Base-by-base conservation (phyloP, 2,797 vertebrate genomes). In the Lacerta viridis region DNA sequence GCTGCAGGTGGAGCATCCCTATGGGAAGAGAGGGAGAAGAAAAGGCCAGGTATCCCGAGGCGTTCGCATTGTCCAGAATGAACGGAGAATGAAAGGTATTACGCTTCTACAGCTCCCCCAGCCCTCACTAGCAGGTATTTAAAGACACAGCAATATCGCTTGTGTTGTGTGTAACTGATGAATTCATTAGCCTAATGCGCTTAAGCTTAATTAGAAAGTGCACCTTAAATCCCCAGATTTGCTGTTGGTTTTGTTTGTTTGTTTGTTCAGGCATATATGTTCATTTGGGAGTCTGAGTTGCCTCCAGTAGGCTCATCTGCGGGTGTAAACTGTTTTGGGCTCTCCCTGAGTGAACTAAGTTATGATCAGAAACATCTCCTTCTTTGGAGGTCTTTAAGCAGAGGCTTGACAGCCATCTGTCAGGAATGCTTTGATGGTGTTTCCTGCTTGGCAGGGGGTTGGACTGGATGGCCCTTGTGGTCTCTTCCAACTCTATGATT, bases 41-140 rank as follows among this genome's bases (percentile, higher is more conserved):
- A 77, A 87, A 91, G 92, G 94, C 95, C 93, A 94, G 85, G 93
- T 94, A 71, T 87, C 71, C 18, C 80, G 36, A 79, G 83, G 43
- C 3, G 18, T 87, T 86, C 7, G 11, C 82, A 39, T 43, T 0
- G 79, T 0, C 59, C 91, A 43, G 87, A 46, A 9, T 0, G 41
- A 76, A 88, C 39, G 1, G 43, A 81, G 74, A 75, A 39, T 18
- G n/a, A 23, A 50, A 2, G 59, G 9, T 3, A 29, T 55, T 29
- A 87, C 7, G 29, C 13, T 27, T 9, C 41, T 46, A 27, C 17
- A 4, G 10, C 77, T 36, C 20, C 39, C 2, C n/a, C 43, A 33
- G 33, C 23, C n/a, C 23, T 46, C 23, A 50, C 50, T 1, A 55
- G 17, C 55, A 75, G 83, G 23, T 39, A 27, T 55, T 81, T 17